These are phyloP conservation scores for Phrynosoma platyrhinos DNA, from an alignment of 2,113 vertebrate genomes.

Conservation along the genomic window DNA sequence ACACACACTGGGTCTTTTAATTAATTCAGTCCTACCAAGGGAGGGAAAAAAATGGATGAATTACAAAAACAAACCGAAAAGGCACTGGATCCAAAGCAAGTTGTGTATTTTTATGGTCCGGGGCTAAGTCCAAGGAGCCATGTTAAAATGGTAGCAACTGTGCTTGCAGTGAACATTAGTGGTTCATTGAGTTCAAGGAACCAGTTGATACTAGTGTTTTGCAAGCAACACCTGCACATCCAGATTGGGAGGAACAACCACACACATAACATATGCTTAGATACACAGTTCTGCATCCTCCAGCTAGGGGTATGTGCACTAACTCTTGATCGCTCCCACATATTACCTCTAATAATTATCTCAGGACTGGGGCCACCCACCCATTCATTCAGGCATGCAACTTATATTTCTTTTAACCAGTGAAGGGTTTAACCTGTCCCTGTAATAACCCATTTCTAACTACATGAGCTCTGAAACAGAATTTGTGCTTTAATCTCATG, in stretches of 20 bases:
- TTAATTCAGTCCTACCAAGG: neutral
- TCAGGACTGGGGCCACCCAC: too few relatives aligned
- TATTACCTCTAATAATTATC: too few relatives aligned
- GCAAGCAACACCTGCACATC: neutral
- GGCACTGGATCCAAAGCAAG: neutral
- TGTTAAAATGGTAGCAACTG: neutral
- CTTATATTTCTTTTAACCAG: too few relatives aligned
- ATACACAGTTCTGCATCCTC: neutral
- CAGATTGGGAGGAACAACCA: neutral
- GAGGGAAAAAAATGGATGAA: neutral
- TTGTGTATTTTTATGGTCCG: neutral
- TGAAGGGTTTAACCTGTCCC: too few relatives aligned
- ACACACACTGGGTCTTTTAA: constrained; percentile 40
- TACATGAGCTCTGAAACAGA: too few relatives aligned
- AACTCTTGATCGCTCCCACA: neutral
- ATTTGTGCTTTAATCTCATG: too few relatives aligned
- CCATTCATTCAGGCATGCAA: too few relatives aligned
- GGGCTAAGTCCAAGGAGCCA: neutral
- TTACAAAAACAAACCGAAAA: neutral
- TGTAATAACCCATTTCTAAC: too few relatives aligned
- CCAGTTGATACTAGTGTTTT: neutral
- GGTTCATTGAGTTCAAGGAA: neutral
- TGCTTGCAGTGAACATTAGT: too few relatives aligned
- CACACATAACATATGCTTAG: neutral
- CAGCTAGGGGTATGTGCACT: neutral